Percentiles rank a stretch among this genome's conserved stretches.
Conservation (phyloP, 2,888 invertebrate genomes). For the Timandra comae region DNA sequence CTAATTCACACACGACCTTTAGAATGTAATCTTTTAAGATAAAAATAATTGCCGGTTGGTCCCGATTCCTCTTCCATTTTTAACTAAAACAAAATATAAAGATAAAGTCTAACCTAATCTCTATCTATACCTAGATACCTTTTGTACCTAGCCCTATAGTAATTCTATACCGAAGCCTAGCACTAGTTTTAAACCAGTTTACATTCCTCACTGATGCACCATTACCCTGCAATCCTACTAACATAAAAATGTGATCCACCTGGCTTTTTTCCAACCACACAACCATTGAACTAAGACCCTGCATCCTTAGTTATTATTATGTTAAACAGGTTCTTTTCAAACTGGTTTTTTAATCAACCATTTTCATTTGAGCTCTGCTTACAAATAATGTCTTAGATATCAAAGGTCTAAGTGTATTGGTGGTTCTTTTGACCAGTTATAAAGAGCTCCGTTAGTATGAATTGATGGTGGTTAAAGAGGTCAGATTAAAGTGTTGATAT, state of each 20-base stretch:
- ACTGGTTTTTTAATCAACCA: background rate
- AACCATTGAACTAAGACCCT: slow-evolving; percentile 3
- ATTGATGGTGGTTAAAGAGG: no score
- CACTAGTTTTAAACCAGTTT: slow-evolving; percentile 14
- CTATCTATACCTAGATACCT: background rate
- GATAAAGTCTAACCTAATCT: background rate
- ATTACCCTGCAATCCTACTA: slow-evolving; percentile 63
- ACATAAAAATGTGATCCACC: slow-evolving; percentile 58
- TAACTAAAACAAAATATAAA: background rate
- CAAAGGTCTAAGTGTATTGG: background rate
- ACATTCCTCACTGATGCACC: slow-evolving; percentile 40
- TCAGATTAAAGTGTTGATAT: no score
- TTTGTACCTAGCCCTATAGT: no score
- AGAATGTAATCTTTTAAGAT: no score
- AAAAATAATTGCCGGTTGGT: no score
- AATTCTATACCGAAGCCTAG: slow-evolving; percentile 4
- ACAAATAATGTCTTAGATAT: background rate
- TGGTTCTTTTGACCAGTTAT: background rate
- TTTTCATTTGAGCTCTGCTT: no score
- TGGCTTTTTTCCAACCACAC: slow-evolving; percentile 28
- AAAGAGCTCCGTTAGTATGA: no score
- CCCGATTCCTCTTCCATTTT: background rate
- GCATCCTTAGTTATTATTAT: background rate
- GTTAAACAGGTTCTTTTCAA: background rate
- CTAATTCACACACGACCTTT: no score